Evolutionary conservation across 2,113 vertebrate species (phyloP).

Genomic region (Festucalex cinctus): DNA sequence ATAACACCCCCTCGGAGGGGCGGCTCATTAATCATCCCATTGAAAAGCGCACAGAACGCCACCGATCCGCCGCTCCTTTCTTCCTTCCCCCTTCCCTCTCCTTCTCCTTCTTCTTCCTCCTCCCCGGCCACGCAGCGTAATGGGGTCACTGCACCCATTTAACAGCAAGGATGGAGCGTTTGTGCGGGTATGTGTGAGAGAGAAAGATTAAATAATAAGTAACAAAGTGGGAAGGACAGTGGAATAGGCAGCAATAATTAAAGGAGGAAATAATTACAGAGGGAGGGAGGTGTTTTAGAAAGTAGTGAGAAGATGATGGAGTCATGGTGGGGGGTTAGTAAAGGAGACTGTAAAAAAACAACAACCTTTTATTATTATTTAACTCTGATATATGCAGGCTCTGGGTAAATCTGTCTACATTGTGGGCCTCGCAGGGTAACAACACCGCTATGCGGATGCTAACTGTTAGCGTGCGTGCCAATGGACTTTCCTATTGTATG

Average conservation of each 20-base stretch:
- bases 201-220: slow-evolving; percentile 66
- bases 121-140: slow-evolving; percentile 52
- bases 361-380: no score
- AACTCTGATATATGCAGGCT: no score
- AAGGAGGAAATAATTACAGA: slow-evolving; percentile 58
- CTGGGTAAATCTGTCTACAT: no score
- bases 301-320: slow-evolving; percentile 47
- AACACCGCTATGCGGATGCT: no score
- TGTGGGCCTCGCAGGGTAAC: neutral
- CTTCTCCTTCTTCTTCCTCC: slow-evolving; percentile 45
- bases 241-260: slow-evolving; percentile 45
- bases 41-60: slow-evolving; percentile 51
- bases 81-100: slow-evolving; percentile 51
- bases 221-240: slow-evolving; percentile 47
- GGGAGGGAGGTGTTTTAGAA: slow-evolving; percentile 56
- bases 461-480: no score
- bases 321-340: slow-evolving; percentile 21
- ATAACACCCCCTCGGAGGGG: slow-evolving; percentile 59
- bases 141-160: slow-evolving; percentile 76
- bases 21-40: slow-evolving; percentile 72
- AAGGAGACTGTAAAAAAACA: no score
- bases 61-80: slow-evolving; percentile 62
- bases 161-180: slow-evolving; percentile 50
- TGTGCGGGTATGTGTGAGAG: neutral
- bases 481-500: no score